Evolutionary conservation across 2,113 vertebrate genomes (phyloP), one percentile per base, ranked within the genome.

Genomic region (Typhlomys cinereus): DNA sequence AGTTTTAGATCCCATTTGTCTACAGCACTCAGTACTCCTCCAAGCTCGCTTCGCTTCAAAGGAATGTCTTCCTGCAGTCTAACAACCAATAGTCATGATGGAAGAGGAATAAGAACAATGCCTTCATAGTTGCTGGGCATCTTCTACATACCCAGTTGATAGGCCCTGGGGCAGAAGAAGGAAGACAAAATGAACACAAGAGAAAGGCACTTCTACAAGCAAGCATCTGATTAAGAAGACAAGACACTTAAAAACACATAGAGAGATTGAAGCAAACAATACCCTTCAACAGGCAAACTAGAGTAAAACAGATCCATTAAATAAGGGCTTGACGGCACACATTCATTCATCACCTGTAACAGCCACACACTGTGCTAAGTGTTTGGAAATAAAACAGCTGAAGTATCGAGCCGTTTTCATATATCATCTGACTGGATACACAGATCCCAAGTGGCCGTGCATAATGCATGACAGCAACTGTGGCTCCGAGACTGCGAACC

Each of bases 241-340:
- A 34, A 89, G 73, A 73, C 11, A 23, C 67, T 88, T 71, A 41
- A 64, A 81, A 90, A 48, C 61, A 67, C 9, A 62, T 20, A 54
- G 1, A 41, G 17, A 88, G 84, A 86, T 78, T 70, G 66, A 71
- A 88, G 50, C 50, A 92, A 95, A 79, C 20, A 84, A 41, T 73
- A 83, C 14, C 66, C 17, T 79, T 41, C n/a, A 70, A 57, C 69
- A 89, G 23, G 7, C 4, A 80, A 69, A 69, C 5, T 7, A 67
- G 25, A 67, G 66, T 25, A 64, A 67, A 85, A 69, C 7, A 61
- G 23, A 31, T 31, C 21, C 34, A 70, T 61, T 61, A 21, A 85
- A 39, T 78, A 84, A 62, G 23, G 76, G 0, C 73, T 91, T 71
- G 48, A 29, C 2, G 27, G 25, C 18, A 59, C 9, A 36, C 7